phyloP scores from a whole-genome alignment of 2,888 invertebrate species.

The Andrena flavipes region DNA sequence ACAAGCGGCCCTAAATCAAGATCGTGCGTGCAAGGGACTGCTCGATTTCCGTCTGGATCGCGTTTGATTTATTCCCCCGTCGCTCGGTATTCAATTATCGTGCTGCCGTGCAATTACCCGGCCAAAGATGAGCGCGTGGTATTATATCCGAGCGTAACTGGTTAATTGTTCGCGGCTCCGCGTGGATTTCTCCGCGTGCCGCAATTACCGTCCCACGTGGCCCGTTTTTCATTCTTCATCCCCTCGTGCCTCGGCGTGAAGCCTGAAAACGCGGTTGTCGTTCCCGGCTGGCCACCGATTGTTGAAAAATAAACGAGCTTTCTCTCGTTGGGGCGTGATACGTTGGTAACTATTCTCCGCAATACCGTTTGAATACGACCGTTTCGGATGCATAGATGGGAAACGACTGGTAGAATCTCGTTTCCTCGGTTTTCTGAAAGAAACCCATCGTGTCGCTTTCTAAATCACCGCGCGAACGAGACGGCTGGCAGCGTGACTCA shows the following conservation, averaged over 20 bases:
- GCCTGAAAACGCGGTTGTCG: too few species aligned
- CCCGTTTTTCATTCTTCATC: not conserved
- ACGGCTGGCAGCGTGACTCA: conserved; percentile 34
- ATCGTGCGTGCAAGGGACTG: not conserved
- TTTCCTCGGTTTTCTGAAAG: not conserved
- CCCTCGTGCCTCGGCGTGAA: not conserved
- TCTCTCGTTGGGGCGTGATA: too few species aligned
- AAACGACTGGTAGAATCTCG: not conserved
- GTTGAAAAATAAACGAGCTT: too few species aligned
- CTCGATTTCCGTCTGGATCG: conserved; percentile 29
- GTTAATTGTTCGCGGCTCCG: conserved; percentile 34
- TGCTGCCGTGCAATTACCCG: conserved; percentile 34
- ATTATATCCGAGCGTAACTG: conserved; percentile 21
- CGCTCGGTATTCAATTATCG: conserved; percentile 47
- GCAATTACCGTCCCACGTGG: conserved; percentile 11
- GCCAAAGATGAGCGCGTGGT: conserved; percentile 10
- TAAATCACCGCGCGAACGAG: not conserved
- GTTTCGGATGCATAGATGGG: not conserved
- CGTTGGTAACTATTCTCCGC: too few species aligned
- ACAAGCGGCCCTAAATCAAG: conserved; percentile 40
- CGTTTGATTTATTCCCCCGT: conserved; percentile 46
- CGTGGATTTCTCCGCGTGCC: conserved; percentile 4
- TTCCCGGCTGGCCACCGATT: too few species aligned
- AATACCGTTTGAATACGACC: not conserved
- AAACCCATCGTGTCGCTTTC: conserved; percentile 16